Percentiles rank a stretch among this genome's conserved stretches.
These are phyloP conservation scores for Picus viridis DNA, from an alignment of 2,797 vertebrate species.

Conservation along the genomic window DNA sequence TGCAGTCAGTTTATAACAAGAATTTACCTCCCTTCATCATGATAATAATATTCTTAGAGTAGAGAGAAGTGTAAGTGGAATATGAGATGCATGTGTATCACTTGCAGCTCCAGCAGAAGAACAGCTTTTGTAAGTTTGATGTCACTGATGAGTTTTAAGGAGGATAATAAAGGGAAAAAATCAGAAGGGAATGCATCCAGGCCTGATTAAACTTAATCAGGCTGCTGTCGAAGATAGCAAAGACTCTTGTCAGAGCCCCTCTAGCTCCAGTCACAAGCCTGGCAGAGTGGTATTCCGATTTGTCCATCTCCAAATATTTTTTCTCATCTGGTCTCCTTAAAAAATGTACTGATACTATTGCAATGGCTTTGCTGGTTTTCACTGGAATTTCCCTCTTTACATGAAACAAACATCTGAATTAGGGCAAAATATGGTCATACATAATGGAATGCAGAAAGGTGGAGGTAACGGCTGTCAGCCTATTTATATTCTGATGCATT, in stretches of 20 bases:
- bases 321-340: neutral
- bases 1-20: neutral
- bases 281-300: neutral
- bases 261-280: neutral
- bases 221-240: neutral
- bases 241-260: neutral
- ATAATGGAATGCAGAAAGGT: neutral
- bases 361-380: neutral
- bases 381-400: neutral
- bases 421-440: neutral
- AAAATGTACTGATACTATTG: neutral
- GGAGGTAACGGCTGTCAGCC: neutral
- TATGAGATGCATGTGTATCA: neutral
- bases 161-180: conserved; percentile 1
- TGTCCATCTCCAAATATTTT: neutral
- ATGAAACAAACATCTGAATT: neutral
- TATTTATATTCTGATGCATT: conserved; percentile 28
- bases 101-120: neutral
- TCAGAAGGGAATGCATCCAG: neutral
- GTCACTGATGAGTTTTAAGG: conserved; percentile 22
- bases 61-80: neutral
- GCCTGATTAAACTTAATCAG: neutral
- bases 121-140: neutral
- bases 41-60: neutral
- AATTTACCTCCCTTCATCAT: neutral